phyloP scores from a whole-genome alignment of 1,140 invertebrate species.

The Orchesella cincta region DNA sequence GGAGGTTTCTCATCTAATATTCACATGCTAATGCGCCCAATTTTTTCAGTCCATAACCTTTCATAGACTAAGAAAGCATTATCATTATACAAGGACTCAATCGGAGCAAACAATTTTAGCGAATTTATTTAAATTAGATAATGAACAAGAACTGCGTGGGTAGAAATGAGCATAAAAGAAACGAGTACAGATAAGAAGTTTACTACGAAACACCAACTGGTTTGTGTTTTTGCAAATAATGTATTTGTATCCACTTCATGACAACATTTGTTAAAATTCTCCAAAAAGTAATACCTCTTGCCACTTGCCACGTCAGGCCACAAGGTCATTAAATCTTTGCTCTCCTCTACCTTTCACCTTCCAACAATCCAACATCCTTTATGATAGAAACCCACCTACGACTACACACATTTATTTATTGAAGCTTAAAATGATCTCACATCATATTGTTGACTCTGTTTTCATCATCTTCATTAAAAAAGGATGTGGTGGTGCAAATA shows the following conservation, averaged over 20 bases:
- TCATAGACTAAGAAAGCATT: no score
- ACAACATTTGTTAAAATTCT: not conserved
- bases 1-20: no score
- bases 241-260: not conserved
- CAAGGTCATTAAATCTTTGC: slow-evolving; percentile 16
- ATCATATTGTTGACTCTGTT: not conserved
- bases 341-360: not conserved
- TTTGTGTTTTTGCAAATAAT: not conserved
- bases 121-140: no score
- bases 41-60: no score
- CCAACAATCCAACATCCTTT: not conserved
- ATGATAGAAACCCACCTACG: not conserved
- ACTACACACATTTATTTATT: not conserved
- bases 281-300: not conserved
- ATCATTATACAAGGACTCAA: no score
- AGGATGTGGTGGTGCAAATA: not conserved
- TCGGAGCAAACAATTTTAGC: no score
- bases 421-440: not conserved
- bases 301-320: not conserved
- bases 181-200: no score
- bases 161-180: no score
- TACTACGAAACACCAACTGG: not conserved
- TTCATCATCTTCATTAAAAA: not conserved
- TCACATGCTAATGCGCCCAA: no score
- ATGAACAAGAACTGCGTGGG: no score